Evolutionary conservation across 2,888 invertebrate genomes (phyloP).

Genomic region (Lysandra bellargus): DNA sequence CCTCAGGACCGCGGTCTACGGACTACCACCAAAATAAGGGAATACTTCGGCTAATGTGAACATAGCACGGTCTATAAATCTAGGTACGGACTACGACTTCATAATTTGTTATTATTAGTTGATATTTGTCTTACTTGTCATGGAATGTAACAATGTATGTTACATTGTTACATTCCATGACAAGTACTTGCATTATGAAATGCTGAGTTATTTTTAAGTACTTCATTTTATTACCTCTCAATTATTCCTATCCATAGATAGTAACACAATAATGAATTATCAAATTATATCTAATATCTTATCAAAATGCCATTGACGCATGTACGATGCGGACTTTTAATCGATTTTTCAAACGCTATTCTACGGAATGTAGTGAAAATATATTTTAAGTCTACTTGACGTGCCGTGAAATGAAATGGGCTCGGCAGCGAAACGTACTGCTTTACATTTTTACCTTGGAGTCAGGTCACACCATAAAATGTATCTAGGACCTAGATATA

Average conservation of each 20-base stretch:
- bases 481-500: too few relatives aligned
- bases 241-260: not conserved
- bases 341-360: constrained; percentile 35
- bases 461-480: too few relatives aligned
- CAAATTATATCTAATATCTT: constrained; percentile 1
- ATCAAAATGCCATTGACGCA: constrained; percentile 38
- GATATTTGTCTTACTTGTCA: too few relatives aligned
- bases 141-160: too few relatives aligned
- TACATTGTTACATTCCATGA: too few relatives aligned
- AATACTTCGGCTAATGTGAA: too few relatives aligned
- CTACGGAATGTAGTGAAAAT: constrained; percentile 34
- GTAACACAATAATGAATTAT: not conserved
- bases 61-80: too few relatives aligned
- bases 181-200: not conserved
- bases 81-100: too few relatives aligned
- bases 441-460: constrained; percentile 30
- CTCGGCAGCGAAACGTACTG: not conserved
- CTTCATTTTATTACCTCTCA: not conserved
- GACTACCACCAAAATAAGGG: too few relatives aligned
- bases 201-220: not conserved
- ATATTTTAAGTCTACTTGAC: constrained; percentile 31
- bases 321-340: constrained; percentile 42
- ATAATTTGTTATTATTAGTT: too few relatives aligned
- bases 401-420: constrained; percentile 29
- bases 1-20: too few relatives aligned